phyloP scores from a whole-genome alignment of 1,140 invertebrate species.

The Cherax quadricarinatus region DNA sequence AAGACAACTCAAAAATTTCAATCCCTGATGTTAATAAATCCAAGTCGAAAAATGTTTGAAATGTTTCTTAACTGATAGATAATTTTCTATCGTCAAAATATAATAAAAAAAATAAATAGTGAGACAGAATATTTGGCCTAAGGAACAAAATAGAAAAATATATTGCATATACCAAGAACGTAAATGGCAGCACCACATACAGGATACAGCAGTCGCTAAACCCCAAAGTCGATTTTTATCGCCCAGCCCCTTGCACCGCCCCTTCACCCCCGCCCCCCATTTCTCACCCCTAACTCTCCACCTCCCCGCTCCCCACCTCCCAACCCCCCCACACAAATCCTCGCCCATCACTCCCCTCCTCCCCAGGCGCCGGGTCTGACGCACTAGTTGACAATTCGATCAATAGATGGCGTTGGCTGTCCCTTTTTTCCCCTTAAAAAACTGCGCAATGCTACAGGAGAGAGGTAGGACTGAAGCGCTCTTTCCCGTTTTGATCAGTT shows the following conservation, averaged over 20 bases:
- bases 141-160: no score
- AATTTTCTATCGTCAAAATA: no score
- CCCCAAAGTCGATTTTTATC: not conserved
- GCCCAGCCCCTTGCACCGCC: not conserved
- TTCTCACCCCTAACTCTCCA: no score
- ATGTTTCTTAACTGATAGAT: no score
- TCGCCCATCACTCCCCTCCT: constrained; percentile 1
- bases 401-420: constrained; percentile 68
- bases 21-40: no score
- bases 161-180: not conserved
- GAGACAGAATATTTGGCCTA: no score
- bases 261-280: not conserved
- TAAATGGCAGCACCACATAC: not conserved
- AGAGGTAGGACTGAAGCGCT: not conserved
- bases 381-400: constrained; percentile 64
- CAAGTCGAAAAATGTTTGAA: no score
- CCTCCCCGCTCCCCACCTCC: not conserved
- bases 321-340: not conserved
- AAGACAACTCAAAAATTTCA: no score
- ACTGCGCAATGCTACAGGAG: not conserved
- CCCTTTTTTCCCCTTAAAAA: constrained; percentile 47
- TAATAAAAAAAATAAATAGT: no score
- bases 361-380: constrained; percentile 3
- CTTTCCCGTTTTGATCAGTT: not conserved
- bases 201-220: not conserved